Conservation (phyloP, 2,113 vertebrate genomes). For the Quiscalus mexicanus region DNA sequence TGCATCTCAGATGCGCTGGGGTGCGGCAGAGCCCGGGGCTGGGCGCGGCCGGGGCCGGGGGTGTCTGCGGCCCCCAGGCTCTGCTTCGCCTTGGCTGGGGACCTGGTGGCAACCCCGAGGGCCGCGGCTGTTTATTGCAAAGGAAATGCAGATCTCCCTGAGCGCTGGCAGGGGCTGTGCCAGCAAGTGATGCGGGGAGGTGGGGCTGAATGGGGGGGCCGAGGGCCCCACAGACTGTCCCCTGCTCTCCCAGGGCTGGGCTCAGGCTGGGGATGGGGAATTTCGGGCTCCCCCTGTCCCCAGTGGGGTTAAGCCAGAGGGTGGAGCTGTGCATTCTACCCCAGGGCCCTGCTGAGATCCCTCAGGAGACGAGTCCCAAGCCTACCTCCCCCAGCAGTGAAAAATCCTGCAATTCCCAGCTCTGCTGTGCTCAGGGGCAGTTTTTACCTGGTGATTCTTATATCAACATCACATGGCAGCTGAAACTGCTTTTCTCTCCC, state of each 20-base stretch:
- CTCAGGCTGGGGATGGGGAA: neutral
- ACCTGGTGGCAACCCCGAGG: neutral
- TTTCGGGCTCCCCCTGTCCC: neutral
- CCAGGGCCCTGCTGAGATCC: neutral
- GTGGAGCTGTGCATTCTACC: fast-evolving
- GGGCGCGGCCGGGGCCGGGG: neutral
- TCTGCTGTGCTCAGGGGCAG: neutral
- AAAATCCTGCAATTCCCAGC: neutral
- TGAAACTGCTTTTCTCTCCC: neutral
- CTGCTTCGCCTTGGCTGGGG: neutral
- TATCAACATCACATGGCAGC: neutral
- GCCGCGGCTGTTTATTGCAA: neutral
- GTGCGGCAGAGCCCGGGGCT: neutral
- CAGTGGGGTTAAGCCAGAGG: neutral
- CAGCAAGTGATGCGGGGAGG: fast-evolving
- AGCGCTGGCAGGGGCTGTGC: neutral
- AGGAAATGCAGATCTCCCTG: neutral
- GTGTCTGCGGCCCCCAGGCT: neutral
- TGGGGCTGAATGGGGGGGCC: neutral
- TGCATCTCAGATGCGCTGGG: neutral
- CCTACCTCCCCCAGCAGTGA: neutral
- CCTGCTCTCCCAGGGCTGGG: neutral
- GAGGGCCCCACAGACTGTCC: neutral
- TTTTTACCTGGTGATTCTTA: neutral
- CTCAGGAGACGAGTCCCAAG: neutral